phyloP scores from a whole-genome alignment of 2,113 vertebrate genomes.

The Leptobrachium ailaonicum region DNA sequence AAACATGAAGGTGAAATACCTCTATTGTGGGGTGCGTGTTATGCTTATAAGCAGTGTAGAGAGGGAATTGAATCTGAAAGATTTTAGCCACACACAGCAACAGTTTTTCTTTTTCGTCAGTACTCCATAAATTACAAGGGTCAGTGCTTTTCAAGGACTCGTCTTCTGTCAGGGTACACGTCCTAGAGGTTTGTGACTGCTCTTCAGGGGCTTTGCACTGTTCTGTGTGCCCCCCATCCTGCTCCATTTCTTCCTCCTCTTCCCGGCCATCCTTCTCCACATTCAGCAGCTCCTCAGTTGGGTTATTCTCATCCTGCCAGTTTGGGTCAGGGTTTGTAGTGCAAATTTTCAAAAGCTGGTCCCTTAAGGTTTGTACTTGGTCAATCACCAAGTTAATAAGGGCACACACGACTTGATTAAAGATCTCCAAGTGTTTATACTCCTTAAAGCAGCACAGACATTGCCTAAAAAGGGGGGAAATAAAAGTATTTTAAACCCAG shows the following conservation, averaged over 20 bases:
- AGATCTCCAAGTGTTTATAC: conserved; percentile 98
- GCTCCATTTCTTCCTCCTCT: conserved; percentile 78
- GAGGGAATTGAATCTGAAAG: conserved; percentile 98
- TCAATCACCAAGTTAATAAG: conserved; percentile 97
- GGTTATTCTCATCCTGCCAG: conserved; percentile 77
- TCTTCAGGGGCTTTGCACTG: conserved; percentile 67
- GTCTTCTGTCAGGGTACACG: conserved; percentile 67
- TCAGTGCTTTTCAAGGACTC: conserved; percentile 71
- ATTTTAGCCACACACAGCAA: conserved; percentile 97
- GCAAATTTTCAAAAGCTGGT: conserved; percentile 81
- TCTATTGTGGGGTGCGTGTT: conserved; percentile 98
- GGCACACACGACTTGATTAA: conserved; percentile 97
- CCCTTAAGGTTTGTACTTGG: conserved; percentile 85
- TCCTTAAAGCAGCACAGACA: conserved; percentile 99
- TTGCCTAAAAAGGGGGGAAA: conserved; percentile 75
- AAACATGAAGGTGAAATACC: conserved; percentile 68
- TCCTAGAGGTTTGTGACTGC: conserved; percentile 60
- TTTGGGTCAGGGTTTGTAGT: conserved; percentile 70
- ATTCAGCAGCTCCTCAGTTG: conserved; percentile 83
- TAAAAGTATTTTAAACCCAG: background rate
- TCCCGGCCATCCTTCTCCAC: conserved; percentile 87
- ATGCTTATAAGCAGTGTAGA: conserved; percentile 99
- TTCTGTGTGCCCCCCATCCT: conserved; percentile 55
- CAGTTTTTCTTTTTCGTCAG: conserved; percentile 96
- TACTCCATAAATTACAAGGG: conserved; percentile 86